Conservation (phyloP, 2,113 vertebrate genomes). For the Platysteira castanea region DNA sequence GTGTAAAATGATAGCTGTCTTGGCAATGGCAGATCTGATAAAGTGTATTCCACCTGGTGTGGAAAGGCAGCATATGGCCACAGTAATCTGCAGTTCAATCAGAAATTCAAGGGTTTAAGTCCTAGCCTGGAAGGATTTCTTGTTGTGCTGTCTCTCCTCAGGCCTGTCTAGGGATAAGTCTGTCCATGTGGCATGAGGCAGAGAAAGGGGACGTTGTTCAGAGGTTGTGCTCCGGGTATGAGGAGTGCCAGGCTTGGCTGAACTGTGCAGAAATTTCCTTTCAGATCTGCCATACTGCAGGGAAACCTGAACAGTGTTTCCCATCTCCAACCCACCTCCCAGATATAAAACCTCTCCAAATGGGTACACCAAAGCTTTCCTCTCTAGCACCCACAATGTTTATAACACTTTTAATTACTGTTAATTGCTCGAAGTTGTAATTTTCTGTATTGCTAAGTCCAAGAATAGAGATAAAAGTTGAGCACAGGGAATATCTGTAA, state of each 20-base stretch:
- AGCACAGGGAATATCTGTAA: neutral
- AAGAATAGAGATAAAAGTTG: neutral
- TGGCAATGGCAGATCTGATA: slow-evolving; percentile 39
- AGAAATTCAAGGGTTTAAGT: slow-evolving; percentile 19
- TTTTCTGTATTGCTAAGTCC: neutral
- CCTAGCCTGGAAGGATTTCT: slow-evolving; percentile 9
- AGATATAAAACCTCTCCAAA: neutral
- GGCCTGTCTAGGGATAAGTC: neutral
- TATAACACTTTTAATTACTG: neutral
- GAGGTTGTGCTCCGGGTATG: neutral
- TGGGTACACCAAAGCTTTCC: neutral
- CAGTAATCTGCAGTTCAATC: slow-evolving; percentile 30
- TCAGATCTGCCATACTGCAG: rapidly evolving
- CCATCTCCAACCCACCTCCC: neutral
- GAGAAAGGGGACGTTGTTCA: neutral
- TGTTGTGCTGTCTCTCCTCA: neutral
- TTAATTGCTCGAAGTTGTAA: neutral
- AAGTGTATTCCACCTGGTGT: slow-evolving; percentile 58
- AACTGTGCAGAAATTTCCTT: neutral
- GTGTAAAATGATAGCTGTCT: slow-evolving; percentile 60
- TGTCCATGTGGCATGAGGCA: neutral
- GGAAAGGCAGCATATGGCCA: slow-evolving; percentile 46
- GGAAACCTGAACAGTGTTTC: neutral
- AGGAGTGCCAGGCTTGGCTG: neutral
- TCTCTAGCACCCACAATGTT: neutral